A percentile compares a stretch with the other conserved stretches of the same genome.
Conservation (phyloP, 2,888 invertebrate genomes). For the Trisateles emortualis region DNA sequence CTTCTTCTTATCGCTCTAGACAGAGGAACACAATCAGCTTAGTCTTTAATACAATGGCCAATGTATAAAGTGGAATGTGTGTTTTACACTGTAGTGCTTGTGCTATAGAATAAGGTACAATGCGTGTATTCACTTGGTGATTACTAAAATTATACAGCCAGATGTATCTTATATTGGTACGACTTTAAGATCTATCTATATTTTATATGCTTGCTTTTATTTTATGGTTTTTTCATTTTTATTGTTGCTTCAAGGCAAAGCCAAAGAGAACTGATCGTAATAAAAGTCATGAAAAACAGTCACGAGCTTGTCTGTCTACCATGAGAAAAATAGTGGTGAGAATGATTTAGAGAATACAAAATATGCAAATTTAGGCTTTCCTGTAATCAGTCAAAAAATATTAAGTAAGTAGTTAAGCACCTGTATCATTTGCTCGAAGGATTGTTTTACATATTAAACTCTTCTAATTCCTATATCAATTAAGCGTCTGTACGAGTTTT, state of each 20-base stretch:
- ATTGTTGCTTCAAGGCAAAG: constrained; percentile 3
- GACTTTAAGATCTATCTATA: constrained; percentile 18
- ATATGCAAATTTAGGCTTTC: too few species aligned
- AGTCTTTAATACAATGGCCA: too few species aligned
- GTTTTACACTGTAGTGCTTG: too few species aligned
- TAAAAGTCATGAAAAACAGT: neutral
- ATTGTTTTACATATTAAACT: too few species aligned
- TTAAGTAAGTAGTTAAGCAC: too few species aligned
- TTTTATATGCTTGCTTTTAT: constrained; percentile 12
- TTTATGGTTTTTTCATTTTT: constrained; percentile 19
- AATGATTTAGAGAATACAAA: neutral
- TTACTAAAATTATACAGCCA: neutral
- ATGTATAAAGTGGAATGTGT: too few species aligned
- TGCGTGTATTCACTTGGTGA: neutral
- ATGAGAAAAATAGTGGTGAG: neutral
- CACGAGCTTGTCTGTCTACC: neutral
- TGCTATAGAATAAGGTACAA: neutral
- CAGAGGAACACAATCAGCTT: too few species aligned
- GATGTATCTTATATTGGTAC: constrained; percentile 2
- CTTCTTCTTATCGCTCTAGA: too few species aligned
- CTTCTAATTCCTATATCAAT: too few species aligned
- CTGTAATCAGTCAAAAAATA: too few species aligned
- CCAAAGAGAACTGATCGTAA: neutral
- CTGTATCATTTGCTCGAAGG: too few species aligned
- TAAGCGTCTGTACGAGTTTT: too few species aligned